phyloP scores from a whole-genome alignment of 2,888 invertebrate species.

The Ischnura elegans region DNA sequence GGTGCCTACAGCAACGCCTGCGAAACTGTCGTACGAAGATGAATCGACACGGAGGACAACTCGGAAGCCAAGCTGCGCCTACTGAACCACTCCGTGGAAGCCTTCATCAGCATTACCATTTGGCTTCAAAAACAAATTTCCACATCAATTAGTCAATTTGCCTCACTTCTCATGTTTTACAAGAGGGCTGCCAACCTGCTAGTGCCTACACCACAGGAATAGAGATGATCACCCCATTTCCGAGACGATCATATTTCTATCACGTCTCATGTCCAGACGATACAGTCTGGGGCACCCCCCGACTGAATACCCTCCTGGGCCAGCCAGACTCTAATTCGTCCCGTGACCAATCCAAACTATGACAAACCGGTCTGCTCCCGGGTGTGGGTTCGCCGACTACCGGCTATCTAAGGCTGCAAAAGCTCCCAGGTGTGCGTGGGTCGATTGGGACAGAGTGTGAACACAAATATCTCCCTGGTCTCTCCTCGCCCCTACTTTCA shows the following conservation, averaged over 20 bases:
- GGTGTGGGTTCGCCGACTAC: conserved; percentile 20
- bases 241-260: background rate
- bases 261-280: background rate
- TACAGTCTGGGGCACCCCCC: background rate
- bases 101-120: no score
- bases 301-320: background rate
- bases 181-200: no score
- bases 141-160: no score
- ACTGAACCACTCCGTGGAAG: no score
- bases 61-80: no score
- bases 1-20: no score
- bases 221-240: background rate
- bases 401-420: background rate
- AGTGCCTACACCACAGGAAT: no score
- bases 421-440: background rate
- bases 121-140: no score
- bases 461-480: background rate
- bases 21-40: no score
- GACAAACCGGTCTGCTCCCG: background rate
- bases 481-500: background rate
- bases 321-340: background rate
- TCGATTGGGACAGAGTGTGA: background rate
- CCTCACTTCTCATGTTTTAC: no score
- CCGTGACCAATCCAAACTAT: conserved; percentile 27
- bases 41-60: no score